These are phyloP conservation scores for Tethya wilhelma DNA, from an alignment of 37 sponge, comb jelly and placozoan species.

Conservation along the genomic window DNA sequence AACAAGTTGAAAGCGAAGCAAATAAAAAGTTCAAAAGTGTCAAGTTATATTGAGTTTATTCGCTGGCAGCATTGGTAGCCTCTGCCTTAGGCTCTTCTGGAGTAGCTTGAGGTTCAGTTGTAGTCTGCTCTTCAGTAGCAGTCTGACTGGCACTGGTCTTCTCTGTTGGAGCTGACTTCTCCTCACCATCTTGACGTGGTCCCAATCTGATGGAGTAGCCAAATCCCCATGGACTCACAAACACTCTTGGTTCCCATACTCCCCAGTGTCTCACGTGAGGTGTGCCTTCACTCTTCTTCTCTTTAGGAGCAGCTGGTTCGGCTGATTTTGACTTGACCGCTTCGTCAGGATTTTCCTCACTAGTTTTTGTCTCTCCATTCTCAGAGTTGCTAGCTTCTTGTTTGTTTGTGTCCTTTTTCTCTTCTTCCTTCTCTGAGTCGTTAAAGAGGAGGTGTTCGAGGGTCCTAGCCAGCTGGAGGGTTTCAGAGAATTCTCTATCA, in stretches of 20 bases:
- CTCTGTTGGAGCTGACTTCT: too few species aligned
- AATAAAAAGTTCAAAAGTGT: too few species aligned
- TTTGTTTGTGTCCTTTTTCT: not conserved
- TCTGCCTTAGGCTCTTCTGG: too few species aligned
- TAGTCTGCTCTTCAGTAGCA: too few species aligned
- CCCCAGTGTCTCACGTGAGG: not conserved
- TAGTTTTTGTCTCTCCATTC: not conserved
- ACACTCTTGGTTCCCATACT: not conserved
- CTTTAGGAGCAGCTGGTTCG: not conserved
- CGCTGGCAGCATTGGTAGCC: too few species aligned
- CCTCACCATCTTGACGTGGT: not conserved
- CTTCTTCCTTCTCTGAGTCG: not conserved
- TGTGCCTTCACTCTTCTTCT: conserved; percentile 1
- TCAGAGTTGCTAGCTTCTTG: not conserved
- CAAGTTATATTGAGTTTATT: too few species aligned
- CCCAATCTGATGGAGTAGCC: too few species aligned
- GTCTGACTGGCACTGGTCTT: not conserved
- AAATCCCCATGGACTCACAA: conserved; percentile 8
- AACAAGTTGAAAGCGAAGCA: too few species aligned
- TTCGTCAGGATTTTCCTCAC: not conserved
- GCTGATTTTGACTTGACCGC: conserved; percentile 1
- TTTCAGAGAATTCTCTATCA: not conserved
- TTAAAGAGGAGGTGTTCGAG: not conserved
- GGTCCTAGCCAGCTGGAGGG: not conserved
- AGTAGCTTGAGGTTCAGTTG: too few species aligned